Evolutionary conservation across 2,797 vertebrate species (phyloP).

Genomic region (Tenualosa ilisha): DNA sequence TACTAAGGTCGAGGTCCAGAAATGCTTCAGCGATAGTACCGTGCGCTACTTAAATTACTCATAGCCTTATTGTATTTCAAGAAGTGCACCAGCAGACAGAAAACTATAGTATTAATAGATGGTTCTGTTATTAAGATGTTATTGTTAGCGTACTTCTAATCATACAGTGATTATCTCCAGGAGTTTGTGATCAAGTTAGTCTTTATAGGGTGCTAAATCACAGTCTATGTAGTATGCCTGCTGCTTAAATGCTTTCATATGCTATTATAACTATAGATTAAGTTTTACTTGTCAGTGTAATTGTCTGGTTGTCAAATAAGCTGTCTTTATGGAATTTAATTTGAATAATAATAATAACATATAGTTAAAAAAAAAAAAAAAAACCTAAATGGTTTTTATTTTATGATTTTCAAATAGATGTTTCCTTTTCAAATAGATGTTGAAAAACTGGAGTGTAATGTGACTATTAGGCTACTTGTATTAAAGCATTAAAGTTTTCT

Average conservation of each 20-base stretch:
- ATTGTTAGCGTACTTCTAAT: background rate
- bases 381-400: too few relatives aligned
- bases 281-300: background rate
- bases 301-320: background rate
- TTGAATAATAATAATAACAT: too few relatives aligned
- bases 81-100: background rate
- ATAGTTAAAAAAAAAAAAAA: too few relatives aligned
- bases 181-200: background rate
- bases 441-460: background rate
- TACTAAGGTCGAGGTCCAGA: constrained; percentile 69
- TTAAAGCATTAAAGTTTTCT: background rate
- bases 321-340: background rate
- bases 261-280: background rate
- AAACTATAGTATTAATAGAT: background rate
- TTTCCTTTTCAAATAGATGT: background rate
- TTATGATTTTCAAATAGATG: too few relatives aligned
- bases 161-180: background rate
- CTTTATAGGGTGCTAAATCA: background rate
- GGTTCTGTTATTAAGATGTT: background rate
- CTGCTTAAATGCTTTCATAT: background rate
- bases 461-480: too few relatives aligned
- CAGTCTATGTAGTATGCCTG: background rate
- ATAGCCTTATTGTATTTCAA: background rate
- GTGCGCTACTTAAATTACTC: constrained; percentile 42
- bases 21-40: constrained; percentile 35